These are phyloP conservation scores for Diorhabda elongata DNA, from an alignment of 1,140 invertebrate species.

Conservation along the genomic window DNA sequence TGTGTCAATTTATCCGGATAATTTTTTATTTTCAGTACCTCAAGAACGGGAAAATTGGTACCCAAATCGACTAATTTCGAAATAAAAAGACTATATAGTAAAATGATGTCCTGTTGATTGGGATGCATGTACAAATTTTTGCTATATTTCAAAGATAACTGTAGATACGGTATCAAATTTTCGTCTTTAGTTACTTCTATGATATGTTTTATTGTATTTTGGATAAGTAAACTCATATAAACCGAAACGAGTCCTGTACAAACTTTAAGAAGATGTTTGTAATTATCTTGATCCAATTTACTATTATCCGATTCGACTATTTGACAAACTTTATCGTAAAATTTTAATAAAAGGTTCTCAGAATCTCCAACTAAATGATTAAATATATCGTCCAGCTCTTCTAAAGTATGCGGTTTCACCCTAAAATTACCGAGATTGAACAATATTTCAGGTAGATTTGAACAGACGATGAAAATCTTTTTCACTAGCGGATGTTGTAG, in stretches of 20 bases:
- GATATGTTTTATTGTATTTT: conserved; percentile 53
- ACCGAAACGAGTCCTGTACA: conserved; percentile 50
- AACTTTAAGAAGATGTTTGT: conserved; percentile 36
- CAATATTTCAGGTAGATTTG: conserved; percentile 53
- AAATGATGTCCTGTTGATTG: conserved; percentile 47
- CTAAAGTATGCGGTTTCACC: conserved; percentile 46
- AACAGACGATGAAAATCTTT: conserved; percentile 55
- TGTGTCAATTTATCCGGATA: conserved; percentile 22
- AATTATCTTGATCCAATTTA: conserved; percentile 39
- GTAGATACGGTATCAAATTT: conserved; percentile 50
- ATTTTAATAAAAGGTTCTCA: conserved; percentile 49
- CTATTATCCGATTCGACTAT: conserved; percentile 46
- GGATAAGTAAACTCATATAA: conserved; percentile 52
- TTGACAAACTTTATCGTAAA: conserved; percentile 43
- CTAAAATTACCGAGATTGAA: conserved; percentile 55
- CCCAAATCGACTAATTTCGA: conserved; percentile 48
- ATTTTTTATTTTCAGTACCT: conserved; percentile 33
- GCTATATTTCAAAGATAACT: conserved; percentile 51
- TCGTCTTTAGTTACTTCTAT: conserved; percentile 47
- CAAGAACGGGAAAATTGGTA: conserved; percentile 51
- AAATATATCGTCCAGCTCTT: conserved; percentile 49
- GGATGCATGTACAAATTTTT: conserved; percentile 50
- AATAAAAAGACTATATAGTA: conserved; percentile 48
- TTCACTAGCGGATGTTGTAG: conserved; percentile 61
- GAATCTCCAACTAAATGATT: conserved; percentile 48